These are phyloP conservation scores for Aphidoletes aphidimyza DNA, from an alignment of 2,888 invertebrate genomes.

Conservation along the genomic window DNA sequence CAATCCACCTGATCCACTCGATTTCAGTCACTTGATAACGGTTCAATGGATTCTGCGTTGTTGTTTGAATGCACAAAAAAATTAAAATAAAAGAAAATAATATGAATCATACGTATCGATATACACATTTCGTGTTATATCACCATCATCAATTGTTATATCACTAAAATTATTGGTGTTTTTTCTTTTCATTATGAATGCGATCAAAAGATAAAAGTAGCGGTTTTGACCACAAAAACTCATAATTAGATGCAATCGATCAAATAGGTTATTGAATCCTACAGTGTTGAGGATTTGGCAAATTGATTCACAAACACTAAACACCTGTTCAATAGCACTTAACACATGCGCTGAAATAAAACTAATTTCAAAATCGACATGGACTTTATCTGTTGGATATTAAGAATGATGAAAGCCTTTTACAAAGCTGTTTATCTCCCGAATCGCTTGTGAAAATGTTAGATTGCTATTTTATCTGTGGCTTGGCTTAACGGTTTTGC, in stretches of 20 bases:
- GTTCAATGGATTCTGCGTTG: neutral
- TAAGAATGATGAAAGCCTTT: neutral
- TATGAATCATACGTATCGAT: no score
- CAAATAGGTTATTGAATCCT: no score
- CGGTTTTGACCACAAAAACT: neutral
- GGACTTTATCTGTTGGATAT: no score
- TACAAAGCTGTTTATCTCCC: no score
- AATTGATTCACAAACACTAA: neutral
- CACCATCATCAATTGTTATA: neutral
- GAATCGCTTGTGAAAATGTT: no score
- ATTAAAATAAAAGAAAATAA: no score
- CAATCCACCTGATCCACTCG: neutral
- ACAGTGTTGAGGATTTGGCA: neutral
- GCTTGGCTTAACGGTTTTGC: no score
- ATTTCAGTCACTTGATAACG: neutral
- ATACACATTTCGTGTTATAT: neutral
- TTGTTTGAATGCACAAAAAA: neutral
- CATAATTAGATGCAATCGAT: conserved; percentile 8
- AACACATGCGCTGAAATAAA: no score
- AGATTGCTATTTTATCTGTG: no score
- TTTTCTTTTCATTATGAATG: no score
- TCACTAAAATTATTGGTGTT: neutral
- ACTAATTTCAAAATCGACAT: no score
- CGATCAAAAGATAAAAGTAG: neutral
- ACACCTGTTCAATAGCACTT: no score